Conservation (phyloP, 2,888 invertebrate species). For the Drosophila mercatorum region DNA sequence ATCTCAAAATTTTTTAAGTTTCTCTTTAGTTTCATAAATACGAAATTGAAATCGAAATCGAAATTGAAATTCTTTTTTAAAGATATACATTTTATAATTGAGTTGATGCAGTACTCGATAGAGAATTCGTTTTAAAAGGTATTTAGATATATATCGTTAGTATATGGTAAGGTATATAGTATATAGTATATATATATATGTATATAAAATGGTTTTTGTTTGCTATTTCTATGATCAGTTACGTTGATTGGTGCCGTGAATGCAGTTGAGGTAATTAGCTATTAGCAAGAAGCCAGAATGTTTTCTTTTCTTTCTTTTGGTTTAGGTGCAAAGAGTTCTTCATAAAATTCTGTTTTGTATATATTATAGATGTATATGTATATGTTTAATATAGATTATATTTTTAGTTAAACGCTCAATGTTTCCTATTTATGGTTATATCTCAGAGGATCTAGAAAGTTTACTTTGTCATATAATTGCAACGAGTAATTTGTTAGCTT, state of each 20-base stretch:
- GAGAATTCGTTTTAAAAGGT: conserved; percentile 30
- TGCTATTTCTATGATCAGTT: conserved; percentile 55
- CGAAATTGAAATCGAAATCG: conserved; percentile 27
- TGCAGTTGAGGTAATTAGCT: conserved; percentile 77
- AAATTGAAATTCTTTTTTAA: conserved; percentile 28
- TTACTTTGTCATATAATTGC: conserved; percentile 25
- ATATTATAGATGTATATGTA: conserved; percentile 3
- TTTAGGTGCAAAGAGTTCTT: conserved; percentile 55
- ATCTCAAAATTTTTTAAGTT: conserved; percentile 6
- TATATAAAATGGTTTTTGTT: conserved; percentile 47
- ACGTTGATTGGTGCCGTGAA: conserved; percentile 66
- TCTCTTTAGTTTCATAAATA: conserved; percentile 17
- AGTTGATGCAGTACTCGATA: conserved; percentile 39
- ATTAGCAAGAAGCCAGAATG: conserved; percentile 64
- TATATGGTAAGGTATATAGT: not conserved
- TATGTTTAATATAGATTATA: conserved; percentile 23
- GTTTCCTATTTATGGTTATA: conserved; percentile 3
- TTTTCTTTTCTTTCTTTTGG: conserved; percentile 13
- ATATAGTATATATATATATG: conserved; percentile 15
- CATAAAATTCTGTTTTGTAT: conserved; percentile 42
- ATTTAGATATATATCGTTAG: conserved; percentile 15
- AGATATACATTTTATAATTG: conserved; percentile 36
- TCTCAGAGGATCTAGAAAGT: conserved; percentile 13
- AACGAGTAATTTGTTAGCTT: conserved; percentile 42
- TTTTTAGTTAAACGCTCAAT: conserved; percentile 15